Base-by-base conservation (phyloP, 2,888 invertebrate genomes). In the Drosophila algonquin region DNA sequence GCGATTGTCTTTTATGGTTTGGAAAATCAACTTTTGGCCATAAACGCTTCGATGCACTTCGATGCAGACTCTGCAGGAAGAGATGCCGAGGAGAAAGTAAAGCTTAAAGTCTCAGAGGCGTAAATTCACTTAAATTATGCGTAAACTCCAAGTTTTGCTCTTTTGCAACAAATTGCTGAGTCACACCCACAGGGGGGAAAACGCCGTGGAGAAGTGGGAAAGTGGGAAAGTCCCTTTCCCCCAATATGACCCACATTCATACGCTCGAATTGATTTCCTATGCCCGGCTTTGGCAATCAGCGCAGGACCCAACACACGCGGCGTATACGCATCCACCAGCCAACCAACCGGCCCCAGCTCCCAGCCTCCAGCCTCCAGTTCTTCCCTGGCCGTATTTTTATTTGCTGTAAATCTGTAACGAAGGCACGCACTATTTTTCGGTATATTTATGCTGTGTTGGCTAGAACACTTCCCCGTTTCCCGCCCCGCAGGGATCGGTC, bases 11-110 rank as follows among this genome's bases (percentile, higher is more conserved):
- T 90, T 87, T 89, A 89, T 90, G 89, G 87, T 75, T 86, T 87
- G 86, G 86, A 88, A 90, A 89, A 88, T 89, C 87, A 90, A 89
- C 88, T 89, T 86, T 86, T 75, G 76, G 74, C 80, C 67, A 75
- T 69, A 69, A 69, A 74, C 76, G 83, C 83, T 86, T 73, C 76
- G 81, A 59, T 86, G 83, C 77, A 83, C 81, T 81, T 83, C 73
- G 79, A 59, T 83, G 83, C 83, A 81, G 63, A 73, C 57, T 35
- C 14, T 40, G 40, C 14, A 2, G 14, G 2, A 14, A 14, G 40
- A 40, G 14, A 14, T 1, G 5, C 35, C 21, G 47, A 61, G 70
- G 16, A 8, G 58, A 44, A 51, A 57, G 58, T 35, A 8, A 50
- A 48, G 67, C 76, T 77, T 82, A 76, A 75, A 82, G 76, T 80